A percentile compares a stretch with the other conserved stretches of the same genome.
Evolutionary conservation across 2,888 invertebrate genomes (phyloP).

Genomic region (Drosophila nigricruria): DNA sequence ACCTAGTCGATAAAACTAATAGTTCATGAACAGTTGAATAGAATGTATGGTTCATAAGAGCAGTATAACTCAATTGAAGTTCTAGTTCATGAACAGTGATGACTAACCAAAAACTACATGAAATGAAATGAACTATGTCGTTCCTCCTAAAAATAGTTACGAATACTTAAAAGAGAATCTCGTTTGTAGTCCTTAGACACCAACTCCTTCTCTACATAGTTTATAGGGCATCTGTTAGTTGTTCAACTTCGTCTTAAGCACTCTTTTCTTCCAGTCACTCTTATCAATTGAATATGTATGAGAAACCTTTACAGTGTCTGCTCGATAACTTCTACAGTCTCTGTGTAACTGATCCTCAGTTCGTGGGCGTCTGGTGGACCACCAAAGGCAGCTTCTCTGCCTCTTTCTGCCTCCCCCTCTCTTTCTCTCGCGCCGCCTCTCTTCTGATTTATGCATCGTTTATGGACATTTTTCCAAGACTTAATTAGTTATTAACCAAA

Average conservation of each 20-base stretch:
- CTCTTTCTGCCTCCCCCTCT: slow-evolving; percentile 1
- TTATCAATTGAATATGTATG: slow-evolving; percentile 28
- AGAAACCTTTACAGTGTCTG: slow-evolving; percentile 2
- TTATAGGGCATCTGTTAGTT: background rate
- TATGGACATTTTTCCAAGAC: slow-evolving; percentile 45
- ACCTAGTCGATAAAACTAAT: no score
- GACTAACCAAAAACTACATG: no score
- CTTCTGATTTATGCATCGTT: slow-evolving; percentile 57
- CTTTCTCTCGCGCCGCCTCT: no score
- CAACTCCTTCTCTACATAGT: background rate
- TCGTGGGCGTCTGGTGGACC: slow-evolving; percentile 47
- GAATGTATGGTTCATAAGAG: no score
- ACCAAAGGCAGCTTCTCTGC: slow-evolving; percentile 43
- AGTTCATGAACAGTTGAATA: no score
- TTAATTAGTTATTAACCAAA: slow-evolving; percentile 71
- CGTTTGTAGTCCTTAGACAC: no score
- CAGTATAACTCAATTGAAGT: no score
- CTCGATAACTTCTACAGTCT: slow-evolving; percentile 26
- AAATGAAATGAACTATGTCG: background rate
- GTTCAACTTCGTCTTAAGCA: background rate
- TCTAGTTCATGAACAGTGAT: no score
- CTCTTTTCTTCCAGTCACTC: background rate
- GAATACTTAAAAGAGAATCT: no score
- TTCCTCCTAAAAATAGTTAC: no score
- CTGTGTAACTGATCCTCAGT: slow-evolving; percentile 3